These are phyloP conservation scores for Nemopilema nomurai DNA, from an alignment of 30 jellyfish, hydroid and myxozoan genomes.

Conservation along the genomic window DNA sequence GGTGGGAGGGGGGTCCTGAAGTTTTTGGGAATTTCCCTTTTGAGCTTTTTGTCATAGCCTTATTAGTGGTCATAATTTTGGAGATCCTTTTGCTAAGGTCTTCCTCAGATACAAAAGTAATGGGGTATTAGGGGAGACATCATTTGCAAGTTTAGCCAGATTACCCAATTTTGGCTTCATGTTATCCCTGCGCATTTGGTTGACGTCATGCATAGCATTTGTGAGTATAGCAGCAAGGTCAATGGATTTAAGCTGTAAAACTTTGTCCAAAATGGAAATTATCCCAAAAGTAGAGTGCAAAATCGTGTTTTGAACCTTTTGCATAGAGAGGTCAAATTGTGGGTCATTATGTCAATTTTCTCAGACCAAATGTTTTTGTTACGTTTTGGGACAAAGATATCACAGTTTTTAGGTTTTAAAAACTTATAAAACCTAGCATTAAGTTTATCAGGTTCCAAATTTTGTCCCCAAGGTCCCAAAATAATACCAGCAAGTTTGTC, in stretches of 20 bases:
- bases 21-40: slow-evolving; percentile 5
- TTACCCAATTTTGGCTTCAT: slow-evolving; percentile 35
- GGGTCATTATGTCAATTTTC: slow-evolving; percentile 11
- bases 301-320: slow-evolving; percentile 32
- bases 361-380: slow-evolving; percentile 40
- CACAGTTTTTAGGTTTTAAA: slow-evolving; percentile 32
- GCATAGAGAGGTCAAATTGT: slow-evolving; percentile 35
- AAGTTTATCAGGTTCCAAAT: slow-evolving; percentile 13
- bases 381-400: slow-evolving; percentile 32
- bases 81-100: slow-evolving; percentile 14
- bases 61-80: slow-evolving; percentile 17
- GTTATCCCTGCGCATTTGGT: slow-evolving; percentile 44
- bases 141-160: slow-evolving; percentile 31
- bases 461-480: slow-evolving; percentile 29
- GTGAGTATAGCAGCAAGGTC: slow-evolving; percentile 24
- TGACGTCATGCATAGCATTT: slow-evolving; percentile 35
- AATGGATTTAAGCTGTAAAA: slow-evolving; percentile 23
- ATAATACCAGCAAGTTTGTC: slow-evolving; percentile 16
- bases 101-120: slow-evolving; percentile 20
- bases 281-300: slow-evolving; percentile 32
- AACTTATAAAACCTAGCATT: slow-evolving; percentile 16
- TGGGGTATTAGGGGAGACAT: slow-evolving; percentile 13
- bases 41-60: slow-evolving; percentile 30
- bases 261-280: slow-evolving; percentile 17
- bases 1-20: slow-evolving; percentile 30